These are phyloP conservation scores for Leptogaster cylindrica DNA, from an alignment of 2,888 invertebrate species.

Conservation along the genomic window DNA sequence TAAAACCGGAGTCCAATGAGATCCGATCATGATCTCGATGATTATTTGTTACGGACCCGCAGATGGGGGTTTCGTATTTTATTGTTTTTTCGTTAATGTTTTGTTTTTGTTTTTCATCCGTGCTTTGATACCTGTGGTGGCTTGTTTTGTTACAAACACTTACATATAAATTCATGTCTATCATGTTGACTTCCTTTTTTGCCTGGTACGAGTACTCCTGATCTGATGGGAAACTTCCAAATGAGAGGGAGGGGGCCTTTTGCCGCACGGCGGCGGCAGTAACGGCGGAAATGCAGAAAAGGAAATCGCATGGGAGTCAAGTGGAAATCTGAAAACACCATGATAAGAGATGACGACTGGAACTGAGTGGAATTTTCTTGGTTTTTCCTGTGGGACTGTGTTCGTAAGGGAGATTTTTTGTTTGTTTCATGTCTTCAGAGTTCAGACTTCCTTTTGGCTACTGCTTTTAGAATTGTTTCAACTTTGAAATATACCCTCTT, in stretches of 20 bases:
- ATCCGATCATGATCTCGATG: slow-evolving; percentile 19
- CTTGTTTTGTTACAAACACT: slow-evolving; percentile 16
- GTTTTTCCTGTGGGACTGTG: too few species aligned
- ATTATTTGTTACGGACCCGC: slow-evolving; percentile 20
- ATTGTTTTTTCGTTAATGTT: too few species aligned
- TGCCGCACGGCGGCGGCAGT: not conserved
- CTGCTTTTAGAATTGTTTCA: too few species aligned
- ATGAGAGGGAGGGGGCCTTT: not conserved
- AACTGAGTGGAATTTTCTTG: slow-evolving; percentile 2
- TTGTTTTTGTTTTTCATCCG: too few species aligned
- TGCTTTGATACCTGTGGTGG: slow-evolving; percentile 14
- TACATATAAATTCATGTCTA: slow-evolving; percentile 2
- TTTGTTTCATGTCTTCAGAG: too few species aligned
- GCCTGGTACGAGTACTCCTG: not conserved
- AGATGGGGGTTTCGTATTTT: not conserved
- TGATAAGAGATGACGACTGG: slow-evolving; percentile 21
- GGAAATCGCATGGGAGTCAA: slow-evolving; percentile 5
- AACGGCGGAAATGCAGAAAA: not conserved
- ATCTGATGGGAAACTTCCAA: not conserved
- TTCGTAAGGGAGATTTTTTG: too few species aligned
- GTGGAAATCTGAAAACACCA: slow-evolving; percentile 21
- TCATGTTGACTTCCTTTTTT: slow-evolving; percentile 10
- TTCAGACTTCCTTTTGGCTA: too few species aligned
- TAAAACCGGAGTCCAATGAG: not conserved
- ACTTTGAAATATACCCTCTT: too few species aligned